These are phyloP conservation scores for Channa argus DNA, from an alignment of 2,113 vertebrate species.

Conservation along the genomic window DNA sequence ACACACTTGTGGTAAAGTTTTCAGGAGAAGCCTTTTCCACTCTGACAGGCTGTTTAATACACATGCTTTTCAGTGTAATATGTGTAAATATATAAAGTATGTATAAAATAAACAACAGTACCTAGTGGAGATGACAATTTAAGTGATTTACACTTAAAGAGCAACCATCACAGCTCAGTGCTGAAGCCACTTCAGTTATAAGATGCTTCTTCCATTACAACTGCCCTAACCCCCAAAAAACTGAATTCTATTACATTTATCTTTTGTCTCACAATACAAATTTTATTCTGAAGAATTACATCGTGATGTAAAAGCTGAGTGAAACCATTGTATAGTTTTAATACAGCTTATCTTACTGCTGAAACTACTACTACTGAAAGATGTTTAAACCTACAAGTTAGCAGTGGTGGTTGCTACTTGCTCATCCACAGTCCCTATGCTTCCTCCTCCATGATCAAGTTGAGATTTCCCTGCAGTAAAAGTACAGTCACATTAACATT, in stretches of 20 bases:
- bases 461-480: not conserved
- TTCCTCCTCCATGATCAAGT: not conserved
- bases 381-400: not conserved
- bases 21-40: not conserved
- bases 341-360: not conserved
- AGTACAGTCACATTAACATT: too few species aligned
- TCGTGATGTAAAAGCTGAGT: not conserved
- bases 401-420: constrained; percentile 1
- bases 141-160: not conserved
- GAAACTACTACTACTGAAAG: too few species aligned
- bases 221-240: not conserved
- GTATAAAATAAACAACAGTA: not conserved
- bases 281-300: not conserved
- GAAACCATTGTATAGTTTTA: not conserved
- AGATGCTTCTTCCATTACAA: not conserved
- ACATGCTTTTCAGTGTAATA: not conserved
- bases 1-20: not conserved
- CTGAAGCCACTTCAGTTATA: not conserved
- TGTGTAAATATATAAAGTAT: constrained; percentile 3
- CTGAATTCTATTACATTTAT: not conserved
- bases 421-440: too few species aligned
- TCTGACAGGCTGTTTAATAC: not conserved
- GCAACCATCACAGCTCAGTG: not conserved
- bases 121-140: too few species aligned
- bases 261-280: not conserved